Evolutionary conservation across 2,113 vertebrate species (phyloP).

Genomic region (Pseudolaguvia tuberculata): DNA sequence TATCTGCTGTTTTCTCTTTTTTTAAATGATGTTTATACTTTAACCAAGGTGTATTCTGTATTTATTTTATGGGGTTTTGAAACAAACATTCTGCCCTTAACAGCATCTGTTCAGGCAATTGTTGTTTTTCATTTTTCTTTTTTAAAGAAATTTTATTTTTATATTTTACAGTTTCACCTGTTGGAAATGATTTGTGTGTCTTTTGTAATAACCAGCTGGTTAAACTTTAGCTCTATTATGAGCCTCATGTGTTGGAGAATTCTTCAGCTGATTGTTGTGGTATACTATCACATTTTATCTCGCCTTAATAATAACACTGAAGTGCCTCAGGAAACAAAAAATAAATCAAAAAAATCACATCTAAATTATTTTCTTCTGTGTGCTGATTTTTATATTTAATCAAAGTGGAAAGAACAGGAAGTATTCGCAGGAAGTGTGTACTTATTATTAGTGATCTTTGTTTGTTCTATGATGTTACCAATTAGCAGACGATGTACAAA

Average conservation of each 20-base stretch:
- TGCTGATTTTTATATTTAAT: no score
- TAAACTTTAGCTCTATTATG: constrained; percentile 15
- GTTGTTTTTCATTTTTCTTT: background rate
- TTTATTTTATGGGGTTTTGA: background rate
- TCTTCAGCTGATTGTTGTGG: constrained; percentile 1
- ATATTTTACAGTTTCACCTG: background rate
- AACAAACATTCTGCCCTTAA: background rate
- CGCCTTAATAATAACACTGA: background rate
- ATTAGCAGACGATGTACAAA: no score
- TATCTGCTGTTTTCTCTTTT: no score
- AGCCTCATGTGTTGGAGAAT: background rate
- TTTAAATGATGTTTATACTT: background rate
- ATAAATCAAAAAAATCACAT: background rate
- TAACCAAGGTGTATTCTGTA: constrained; percentile 2
- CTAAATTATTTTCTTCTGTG: background rate
- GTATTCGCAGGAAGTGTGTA: no score
- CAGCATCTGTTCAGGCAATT: constrained; percentile 8
- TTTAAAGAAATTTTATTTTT: background rate
- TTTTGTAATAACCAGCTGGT: constrained; percentile 12
- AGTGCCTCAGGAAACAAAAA: background rate
- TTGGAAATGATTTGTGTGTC: constrained; percentile 1
- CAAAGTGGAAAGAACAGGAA: no score
- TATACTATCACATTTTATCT: background rate
- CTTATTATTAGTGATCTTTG: no score
- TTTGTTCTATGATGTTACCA: no score